These are phyloP conservation scores for Schizotus pectinicornis DNA, from an alignment of 2,888 invertebrate species.

Conservation along the genomic window DNA sequence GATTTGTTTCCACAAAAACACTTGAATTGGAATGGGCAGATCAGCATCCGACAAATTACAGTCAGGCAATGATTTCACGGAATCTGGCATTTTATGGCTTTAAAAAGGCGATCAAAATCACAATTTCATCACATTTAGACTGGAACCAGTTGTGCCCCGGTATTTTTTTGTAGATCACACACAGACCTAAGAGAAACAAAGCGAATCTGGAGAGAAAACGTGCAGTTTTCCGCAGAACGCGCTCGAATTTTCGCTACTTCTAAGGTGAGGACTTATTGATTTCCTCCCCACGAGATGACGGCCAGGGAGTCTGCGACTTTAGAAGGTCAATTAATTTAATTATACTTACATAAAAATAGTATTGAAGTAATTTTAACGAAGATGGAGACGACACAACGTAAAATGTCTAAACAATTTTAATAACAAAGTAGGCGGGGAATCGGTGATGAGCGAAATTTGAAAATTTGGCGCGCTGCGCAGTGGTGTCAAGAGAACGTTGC, in stretches of 20 bases:
- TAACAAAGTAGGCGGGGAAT: no score
- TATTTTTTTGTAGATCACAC: background rate
- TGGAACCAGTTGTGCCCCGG: background rate
- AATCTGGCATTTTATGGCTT: conserved; percentile 3
- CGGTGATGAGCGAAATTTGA: no score
- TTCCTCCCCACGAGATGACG: background rate
- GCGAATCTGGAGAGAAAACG: background rate
- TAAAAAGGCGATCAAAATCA: background rate
- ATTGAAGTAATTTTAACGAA: no score
- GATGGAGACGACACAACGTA: no score
- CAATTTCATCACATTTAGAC: background rate
- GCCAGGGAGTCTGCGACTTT: conserved; percentile 1
- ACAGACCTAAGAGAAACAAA: background rate
- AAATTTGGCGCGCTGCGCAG: no score
- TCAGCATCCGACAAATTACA: conserved; percentile 75
- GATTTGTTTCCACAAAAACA: conserved; percentile 96
- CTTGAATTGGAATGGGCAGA: conserved; percentile 94
- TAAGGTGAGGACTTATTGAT: conserved; percentile 1
- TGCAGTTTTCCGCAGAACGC: background rate
- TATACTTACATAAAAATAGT: no score
- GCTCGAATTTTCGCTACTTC: background rate
- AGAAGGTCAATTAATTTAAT: background rate
- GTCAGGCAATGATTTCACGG: conserved; percentile 57
- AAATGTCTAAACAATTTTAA: no score
- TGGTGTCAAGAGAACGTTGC: no score